phyloP scores from a whole-genome alignment of 2,888 invertebrate genomes.

The Tridacna gigas region DNA sequence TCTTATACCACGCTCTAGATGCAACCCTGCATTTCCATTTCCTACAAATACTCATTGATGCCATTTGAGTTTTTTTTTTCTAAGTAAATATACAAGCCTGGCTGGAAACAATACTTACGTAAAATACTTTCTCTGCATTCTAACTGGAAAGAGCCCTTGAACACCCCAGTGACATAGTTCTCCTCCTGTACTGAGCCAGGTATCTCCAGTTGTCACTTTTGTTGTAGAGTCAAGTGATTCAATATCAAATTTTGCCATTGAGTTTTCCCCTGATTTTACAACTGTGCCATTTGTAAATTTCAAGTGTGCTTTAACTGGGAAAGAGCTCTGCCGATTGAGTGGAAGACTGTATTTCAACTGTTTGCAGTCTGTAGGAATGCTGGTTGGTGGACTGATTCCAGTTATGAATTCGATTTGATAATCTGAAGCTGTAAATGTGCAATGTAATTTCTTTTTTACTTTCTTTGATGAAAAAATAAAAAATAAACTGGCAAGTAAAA shows the following conservation, averaged over 20 bases:
- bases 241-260: conserved; percentile 27
- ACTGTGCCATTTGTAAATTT: conserved; percentile 7
- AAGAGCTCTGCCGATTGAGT: conserved; percentile 19
- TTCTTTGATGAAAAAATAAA: too few relatives aligned
- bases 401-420: conserved; percentile 25
- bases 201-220: conserved; percentile 26
- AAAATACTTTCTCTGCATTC: conserved; percentile 44
- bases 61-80: neutral
- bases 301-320: conserved; percentile 34
- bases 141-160: conserved; percentile 28
- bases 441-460: too few relatives aligned
- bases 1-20: too few relatives aligned
- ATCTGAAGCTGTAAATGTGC: conserved; percentile 1
- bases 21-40: too few relatives aligned
- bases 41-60: too few relatives aligned
- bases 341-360: conserved; percentile 36
- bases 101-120: conserved; percentile 31
- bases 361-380: conserved; percentile 12
- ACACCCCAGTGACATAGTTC: conserved; percentile 42
- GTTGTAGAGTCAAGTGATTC: conserved; percentile 34
- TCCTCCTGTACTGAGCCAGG: conserved; percentile 39
- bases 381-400: conserved; percentile 27
- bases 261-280: conserved; percentile 21
- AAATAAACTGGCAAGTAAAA: too few relatives aligned
- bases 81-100: neutral